Evolutionary conservation across 2,888 invertebrate genomes (phyloP).

Genomic region (Mythimna lalbum): DNA sequence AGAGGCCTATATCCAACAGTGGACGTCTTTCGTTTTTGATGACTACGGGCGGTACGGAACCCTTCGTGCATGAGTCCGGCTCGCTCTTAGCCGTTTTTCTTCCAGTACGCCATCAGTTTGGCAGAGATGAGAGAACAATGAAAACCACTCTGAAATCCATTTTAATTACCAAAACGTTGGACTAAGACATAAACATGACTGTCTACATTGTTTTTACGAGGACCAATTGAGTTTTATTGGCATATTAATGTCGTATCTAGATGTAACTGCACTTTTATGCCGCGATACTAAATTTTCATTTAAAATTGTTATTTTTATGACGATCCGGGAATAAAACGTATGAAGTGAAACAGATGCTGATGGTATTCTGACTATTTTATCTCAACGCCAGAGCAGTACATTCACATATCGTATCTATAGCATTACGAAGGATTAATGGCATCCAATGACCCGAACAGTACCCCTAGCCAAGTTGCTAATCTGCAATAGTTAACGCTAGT

Average conservation of each 20-base stretch:
- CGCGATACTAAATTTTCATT: constrained; percentile 21
- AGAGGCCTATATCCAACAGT: too few species aligned
- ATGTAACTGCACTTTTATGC: constrained; percentile 44
- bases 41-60: too few species aligned
- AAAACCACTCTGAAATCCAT: not conserved
- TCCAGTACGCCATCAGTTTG: not conserved
- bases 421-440: too few species aligned
- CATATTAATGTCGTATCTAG: constrained; percentile 33
- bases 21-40: too few species aligned
- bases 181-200: constrained; percentile 5
- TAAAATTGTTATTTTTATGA: constrained; percentile 35
- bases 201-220: constrained; percentile 44
- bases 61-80: too few species aligned
- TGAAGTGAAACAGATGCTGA: constrained; percentile 5
- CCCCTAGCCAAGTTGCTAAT: too few species aligned
- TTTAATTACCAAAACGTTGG: constrained; percentile 5
- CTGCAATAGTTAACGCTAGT: too few species aligned
- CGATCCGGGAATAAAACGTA: constrained; percentile 11
- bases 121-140: not conserved
- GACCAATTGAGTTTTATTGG: constrained; percentile 45
- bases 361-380: not conserved
- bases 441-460: too few species aligned
- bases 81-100: not conserved
- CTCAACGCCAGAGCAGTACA: not conserved
- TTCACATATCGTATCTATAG: too few species aligned